Percentiles rank a stretch among this genome's conserved stretches.
These are phyloP conservation scores for Ctenochaetus hawaiiensis DNA, from an alignment of 2,797 vertebrate genomes.

Conservation along the genomic window DNA sequence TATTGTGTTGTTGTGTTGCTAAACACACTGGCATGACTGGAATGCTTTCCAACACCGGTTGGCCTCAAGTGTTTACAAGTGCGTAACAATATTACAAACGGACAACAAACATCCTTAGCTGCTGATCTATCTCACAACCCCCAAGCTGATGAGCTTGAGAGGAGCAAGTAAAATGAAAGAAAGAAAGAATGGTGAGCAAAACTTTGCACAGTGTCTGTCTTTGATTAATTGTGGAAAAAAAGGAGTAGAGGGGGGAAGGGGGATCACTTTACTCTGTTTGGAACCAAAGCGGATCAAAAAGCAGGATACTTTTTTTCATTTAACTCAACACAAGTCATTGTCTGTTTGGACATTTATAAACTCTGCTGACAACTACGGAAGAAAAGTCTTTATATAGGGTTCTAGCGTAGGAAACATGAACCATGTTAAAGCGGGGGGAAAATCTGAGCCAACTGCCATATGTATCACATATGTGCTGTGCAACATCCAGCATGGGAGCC, in stretches of 20 bases:
- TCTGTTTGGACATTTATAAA: conserved; percentile 50
- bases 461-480: conserved; percentile 74
- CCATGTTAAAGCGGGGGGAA: conserved; percentile 30
- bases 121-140: not conserved
- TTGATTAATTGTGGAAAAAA: conserved; percentile 50
- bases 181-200: not conserved
- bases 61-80: conserved; percentile 48
- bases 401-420: conserved; percentile 20
- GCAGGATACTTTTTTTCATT: not conserved
- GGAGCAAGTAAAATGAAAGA: not conserved
- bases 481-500: conserved; percentile 18
- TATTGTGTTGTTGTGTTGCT: conserved; percentile 66
- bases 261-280: conserved; percentile 35
- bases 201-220: conserved; percentile 43
- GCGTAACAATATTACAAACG: conserved; percentile 23
- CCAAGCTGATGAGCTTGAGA: not conserved
- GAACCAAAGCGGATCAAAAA: conserved; percentile 35
- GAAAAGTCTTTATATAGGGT: conserved; percentile 27
- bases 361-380: conserved; percentile 31
- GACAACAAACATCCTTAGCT: conserved; percentile 32
- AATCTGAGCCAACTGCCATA: conserved; percentile 63
- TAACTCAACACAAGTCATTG: conserved; percentile 31
- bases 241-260: not conserved
- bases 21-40: conserved; percentile 61
- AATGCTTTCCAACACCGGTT: conserved; percentile 67